phyloP scores from a whole-genome alignment of 2,113 vertebrate genomes.

The Pollimyrus isidori region DNA sequence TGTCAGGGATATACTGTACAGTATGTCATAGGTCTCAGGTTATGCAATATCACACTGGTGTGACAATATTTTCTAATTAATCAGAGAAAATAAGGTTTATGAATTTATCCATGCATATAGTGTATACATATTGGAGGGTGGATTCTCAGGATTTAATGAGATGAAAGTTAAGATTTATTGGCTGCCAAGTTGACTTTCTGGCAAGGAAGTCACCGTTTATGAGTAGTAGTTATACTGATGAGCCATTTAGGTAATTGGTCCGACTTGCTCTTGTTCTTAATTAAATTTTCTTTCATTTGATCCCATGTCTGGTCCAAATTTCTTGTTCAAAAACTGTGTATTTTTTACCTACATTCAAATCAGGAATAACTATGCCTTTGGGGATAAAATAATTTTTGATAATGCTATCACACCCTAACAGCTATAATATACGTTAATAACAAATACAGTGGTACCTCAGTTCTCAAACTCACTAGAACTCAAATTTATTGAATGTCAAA shows the following conservation, averaged over 20 bases:
- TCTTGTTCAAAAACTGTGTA: not conserved
- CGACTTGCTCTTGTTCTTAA: slow-evolving; percentile 1
- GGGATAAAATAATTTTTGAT: not conserved
- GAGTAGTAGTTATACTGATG: not conserved
- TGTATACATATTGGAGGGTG: not conserved
- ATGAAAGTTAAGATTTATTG: not conserved
- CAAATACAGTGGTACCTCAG: too few species aligned
- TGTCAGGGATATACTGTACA: not conserved
- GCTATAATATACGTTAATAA: not conserved
- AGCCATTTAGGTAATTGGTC: slow-evolving; percentile 5
- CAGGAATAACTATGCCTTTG: not conserved
- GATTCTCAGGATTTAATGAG: not conserved
- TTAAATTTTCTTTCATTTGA: slow-evolving; percentile 12
- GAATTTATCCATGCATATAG: not conserved
- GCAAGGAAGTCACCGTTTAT: not conserved
- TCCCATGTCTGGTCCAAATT: not conserved
- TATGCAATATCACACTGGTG: not conserved
- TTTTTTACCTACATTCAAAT: not conserved
- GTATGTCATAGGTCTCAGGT: not conserved
- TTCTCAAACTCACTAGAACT: too few species aligned
- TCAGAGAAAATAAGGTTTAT: not conserved
- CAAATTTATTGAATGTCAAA: too few species aligned
- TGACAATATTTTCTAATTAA: not conserved
- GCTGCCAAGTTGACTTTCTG: not conserved
- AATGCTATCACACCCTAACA: not conserved